Base-by-base conservation (phyloP, 2,888 invertebrate species). In the Melanchra persicariae region DNA sequence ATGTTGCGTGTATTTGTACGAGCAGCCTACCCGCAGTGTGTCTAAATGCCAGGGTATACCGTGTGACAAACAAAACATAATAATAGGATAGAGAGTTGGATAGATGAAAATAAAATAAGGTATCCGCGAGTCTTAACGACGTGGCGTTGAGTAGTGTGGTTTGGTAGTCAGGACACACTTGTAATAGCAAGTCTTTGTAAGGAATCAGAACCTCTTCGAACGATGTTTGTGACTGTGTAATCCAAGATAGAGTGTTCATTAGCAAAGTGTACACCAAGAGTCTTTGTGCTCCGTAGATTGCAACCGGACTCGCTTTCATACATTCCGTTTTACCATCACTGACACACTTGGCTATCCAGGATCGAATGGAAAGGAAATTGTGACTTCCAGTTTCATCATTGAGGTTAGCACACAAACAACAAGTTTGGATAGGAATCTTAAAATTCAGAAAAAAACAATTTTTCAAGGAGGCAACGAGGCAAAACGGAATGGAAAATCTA, bases 221-320 rank as follows among this genome's bases (percentile, higher is more conserved):
- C 93, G 93, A 94, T 94, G 94, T 94, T 92, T 93, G 96, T 96
- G 95, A 95, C 91, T 93, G 95, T 96, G 96, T 96, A 95, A 96
- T 96, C 95, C 95, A 96, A 95, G 95, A 95, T 95, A 93, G 77
- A 77, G 95, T 95, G 95, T 96, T 89, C 85, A 90, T 93, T 91
- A 93, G 93, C 93, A 92, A 90, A 93, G 94, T 94, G 93, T 94
- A 94, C 94, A 94, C 94, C 95, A 95, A 96, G 95, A 96, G 96
- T 95, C 94, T 95, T 96, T 93, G 96, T 96, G 96, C 96, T 96
- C 96, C 95, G 95, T 94, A 91, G 95, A 95, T 95, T 96, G 96
- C 96, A 95, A 95, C 96, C 95, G 96, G 96, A 96, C 96, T 95
- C 94, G 93, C 94, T 86, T 90, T 87, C 66, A 79, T 74, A 74